phyloP scores from a whole-genome alignment of 2,888 invertebrate genomes.

The Bellardia bayeri region DNA sequence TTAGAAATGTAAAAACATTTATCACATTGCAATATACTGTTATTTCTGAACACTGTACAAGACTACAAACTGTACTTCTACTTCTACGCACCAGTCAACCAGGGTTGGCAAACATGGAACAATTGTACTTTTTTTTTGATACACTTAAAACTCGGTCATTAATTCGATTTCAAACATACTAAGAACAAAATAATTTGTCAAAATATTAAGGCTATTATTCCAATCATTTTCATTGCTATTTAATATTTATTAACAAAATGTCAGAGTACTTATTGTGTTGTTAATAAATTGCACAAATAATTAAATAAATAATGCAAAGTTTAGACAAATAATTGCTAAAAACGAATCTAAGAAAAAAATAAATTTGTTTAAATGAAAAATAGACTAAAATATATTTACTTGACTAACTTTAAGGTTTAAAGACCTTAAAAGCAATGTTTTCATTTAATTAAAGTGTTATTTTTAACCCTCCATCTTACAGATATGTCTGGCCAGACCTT shows the following conservation, averaged over 20 bases:
- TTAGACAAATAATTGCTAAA: neutral
- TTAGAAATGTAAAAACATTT: no score
- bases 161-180: neutral
- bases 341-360: neutral
- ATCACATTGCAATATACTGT: no score
- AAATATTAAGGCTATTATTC: neutral
- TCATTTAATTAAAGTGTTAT: slow-evolving; percentile 27
- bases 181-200: slow-evolving; percentile 9
- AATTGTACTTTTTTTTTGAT: no score
- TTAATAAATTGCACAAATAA: neutral
- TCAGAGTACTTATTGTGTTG: neutral
- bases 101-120: no score
- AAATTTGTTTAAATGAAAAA: neutral
- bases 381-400: neutral
- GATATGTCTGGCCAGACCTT: no score
- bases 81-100: no score
- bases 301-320: neutral
- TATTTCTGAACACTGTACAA: no score
- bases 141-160: no score
- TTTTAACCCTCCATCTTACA: neutral
- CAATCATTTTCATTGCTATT: neutral
- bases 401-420: slow-evolving; percentile 1
- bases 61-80: no score
- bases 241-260: neutral
- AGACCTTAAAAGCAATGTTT: slow-evolving; percentile 1